These are phyloP conservation scores for Equus przewalskii DNA, from an alignment of 2,113 vertebrate genomes.

Conservation along the genomic window DNA sequence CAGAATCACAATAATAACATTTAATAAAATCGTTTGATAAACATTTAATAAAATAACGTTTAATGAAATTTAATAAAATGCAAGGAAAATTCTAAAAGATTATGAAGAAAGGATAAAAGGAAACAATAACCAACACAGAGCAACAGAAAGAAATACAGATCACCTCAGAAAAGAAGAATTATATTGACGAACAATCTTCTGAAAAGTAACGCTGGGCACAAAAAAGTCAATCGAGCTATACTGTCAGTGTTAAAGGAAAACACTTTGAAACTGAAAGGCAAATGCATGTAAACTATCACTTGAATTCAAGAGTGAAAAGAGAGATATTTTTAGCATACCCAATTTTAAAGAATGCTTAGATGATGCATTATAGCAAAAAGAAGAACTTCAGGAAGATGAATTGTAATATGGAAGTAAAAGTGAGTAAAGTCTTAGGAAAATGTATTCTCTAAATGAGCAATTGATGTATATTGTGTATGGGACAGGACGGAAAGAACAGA, in stretches of 20 bases:
- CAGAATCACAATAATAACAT: neutral
- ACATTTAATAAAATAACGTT: too few relatives aligned
- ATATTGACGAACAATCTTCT: neutral
- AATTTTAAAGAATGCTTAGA: neutral
- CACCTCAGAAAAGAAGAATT: neutral
- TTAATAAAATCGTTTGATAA: neutral
- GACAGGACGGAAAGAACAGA: neutral
- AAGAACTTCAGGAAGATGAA: neutral
- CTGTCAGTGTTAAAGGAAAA: neutral
- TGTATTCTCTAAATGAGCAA: neutral
- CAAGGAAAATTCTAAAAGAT: neutral
- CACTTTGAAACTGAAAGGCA: neutral
- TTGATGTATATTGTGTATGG: neutral
- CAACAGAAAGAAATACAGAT: neutral
- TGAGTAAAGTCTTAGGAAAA: neutral
- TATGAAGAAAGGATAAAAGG: neutral
- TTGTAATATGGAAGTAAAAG: neutral
- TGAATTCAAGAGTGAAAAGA: neutral
- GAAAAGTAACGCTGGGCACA: neutral
- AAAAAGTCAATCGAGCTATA: neutral
- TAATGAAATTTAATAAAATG: neutral
- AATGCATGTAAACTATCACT: neutral
- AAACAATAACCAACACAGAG: neutral
- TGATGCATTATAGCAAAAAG: neutral
- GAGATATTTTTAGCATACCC: neutral